Percentiles rank a stretch among this genome's conserved stretches.
Conservation (phyloP, 1,140 invertebrate species). For the Himalopsyche phryganea region DNA sequence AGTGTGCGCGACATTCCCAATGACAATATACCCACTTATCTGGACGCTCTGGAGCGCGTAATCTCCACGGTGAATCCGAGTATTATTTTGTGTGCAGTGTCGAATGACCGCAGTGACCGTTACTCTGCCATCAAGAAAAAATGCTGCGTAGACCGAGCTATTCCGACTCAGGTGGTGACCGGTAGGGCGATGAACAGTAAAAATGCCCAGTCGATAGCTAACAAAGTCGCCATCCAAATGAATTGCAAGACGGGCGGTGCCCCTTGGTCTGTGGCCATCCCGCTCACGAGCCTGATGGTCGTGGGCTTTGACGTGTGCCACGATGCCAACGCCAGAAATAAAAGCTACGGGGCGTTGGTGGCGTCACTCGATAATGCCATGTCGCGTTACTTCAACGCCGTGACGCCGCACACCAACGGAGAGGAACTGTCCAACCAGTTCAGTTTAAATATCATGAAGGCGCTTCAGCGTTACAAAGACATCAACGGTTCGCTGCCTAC, state of each 20-base stretch:
- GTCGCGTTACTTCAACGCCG: conserved; percentile 66
- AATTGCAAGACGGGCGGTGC: conserved; percentile 85
- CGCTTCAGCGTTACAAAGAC: conserved; percentile 53
- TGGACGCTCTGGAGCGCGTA: conserved; percentile 56
- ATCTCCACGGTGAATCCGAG: conserved; percentile 54
- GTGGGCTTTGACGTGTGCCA: conserved; percentile 88
- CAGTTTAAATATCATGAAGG: conserved; percentile 57
- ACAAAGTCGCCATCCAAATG: conserved; percentile 84
- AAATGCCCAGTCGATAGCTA: conserved; percentile 71
- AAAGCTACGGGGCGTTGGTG: conserved; percentile 73
- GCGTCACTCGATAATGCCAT: conserved; percentile 64
- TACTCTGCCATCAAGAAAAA: conserved; percentile 86
- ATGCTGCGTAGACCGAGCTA: conserved; percentile 70
- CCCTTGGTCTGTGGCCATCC: conserved; percentile 75
- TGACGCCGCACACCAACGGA: conserved; percentile 65
- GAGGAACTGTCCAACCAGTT: conserved; percentile 71
- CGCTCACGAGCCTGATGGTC: conserved; percentile 70
- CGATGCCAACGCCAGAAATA: conserved; percentile 59
- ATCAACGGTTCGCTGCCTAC: conserved; percentile 51
- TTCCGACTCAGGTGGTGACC: conserved; percentile 74
- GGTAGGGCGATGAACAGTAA: conserved; percentile 56
- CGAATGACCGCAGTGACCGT: conserved; percentile 65
- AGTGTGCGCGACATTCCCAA: conserved; percentile 41
- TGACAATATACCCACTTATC: conserved; percentile 52
- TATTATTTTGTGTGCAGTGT: conserved; percentile 65